A percentile compares a stretch with the other conserved stretches of the same genome.
Evolutionary conservation across 2,888 invertebrate genomes (phyloP).

Genomic region (Brachyptera putata): DNA sequence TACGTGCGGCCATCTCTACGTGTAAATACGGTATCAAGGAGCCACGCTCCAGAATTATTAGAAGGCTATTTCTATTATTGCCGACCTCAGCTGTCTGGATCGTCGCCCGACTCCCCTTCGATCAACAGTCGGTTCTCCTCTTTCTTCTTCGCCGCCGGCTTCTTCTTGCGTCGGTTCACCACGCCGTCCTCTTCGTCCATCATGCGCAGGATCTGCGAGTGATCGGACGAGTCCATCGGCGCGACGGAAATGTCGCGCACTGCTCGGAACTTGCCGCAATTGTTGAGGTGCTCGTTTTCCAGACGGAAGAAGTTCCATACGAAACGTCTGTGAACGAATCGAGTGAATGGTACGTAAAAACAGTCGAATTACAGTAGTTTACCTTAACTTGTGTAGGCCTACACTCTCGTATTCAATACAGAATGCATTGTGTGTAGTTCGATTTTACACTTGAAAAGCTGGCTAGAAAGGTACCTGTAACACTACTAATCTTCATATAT

Average conservation of each 20-base stretch:
- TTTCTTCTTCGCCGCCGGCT: slow-evolving; percentile 33
- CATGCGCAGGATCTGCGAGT: slow-evolving; percentile 53
- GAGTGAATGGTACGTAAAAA: too few species aligned
- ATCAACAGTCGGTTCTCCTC: slow-evolving; percentile 35
- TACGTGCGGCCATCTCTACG: too few species aligned
- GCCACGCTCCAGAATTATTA: too few species aligned
- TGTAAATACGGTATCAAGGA: too few species aligned
- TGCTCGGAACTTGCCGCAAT: slow-evolving; percentile 84
- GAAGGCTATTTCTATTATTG: too few species aligned
- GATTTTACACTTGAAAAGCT: too few species aligned
- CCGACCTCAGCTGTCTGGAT: slow-evolving; percentile 30
- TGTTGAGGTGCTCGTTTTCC: slow-evolving; percentile 86
- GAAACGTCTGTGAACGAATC: slow-evolving; percentile 56
- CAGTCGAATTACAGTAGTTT: too few species aligned
- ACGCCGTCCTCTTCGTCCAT: slow-evolving; percentile 58
- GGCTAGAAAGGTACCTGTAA: too few species aligned
- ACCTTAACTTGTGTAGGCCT: too few species aligned
- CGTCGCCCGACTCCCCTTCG: slow-evolving; percentile 32
- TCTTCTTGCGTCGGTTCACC: slow-evolving; percentile 44
- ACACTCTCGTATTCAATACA: too few species aligned
- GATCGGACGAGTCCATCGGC: slow-evolving; percentile 70
- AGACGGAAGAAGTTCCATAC: slow-evolving; percentile 88
- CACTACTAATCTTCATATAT: too few species aligned
- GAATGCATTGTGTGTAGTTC: too few species aligned
- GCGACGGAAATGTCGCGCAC: slow-evolving; percentile 80